phyloP scores from a whole-genome alignment of 1,140 invertebrate species.

The Euura lappo region DNA sequence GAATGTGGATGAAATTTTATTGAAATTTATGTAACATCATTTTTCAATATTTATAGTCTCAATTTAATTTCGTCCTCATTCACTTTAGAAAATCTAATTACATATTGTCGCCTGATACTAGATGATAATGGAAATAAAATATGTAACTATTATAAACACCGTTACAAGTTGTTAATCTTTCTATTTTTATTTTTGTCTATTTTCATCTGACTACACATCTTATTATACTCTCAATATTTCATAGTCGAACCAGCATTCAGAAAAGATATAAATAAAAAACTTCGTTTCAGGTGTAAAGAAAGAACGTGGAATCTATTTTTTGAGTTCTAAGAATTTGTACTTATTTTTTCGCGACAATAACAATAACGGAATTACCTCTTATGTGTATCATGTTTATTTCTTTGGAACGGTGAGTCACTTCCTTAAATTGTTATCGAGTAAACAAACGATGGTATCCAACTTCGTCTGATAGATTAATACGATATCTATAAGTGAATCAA shows the following conservation, averaged over 20 bases:
- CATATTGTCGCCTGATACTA: not conserved
- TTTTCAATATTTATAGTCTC: not conserved
- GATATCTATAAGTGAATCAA: not conserved
- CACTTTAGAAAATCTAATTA: not conserved
- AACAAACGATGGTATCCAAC: not conserved
- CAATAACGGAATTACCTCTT: no score
- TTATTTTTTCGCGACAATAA: no score
- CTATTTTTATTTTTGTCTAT: not conserved
- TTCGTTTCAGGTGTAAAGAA: no score
- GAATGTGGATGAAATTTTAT: not conserved
- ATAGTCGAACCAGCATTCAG: no score
- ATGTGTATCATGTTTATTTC: not conserved
- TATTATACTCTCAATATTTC: no score
- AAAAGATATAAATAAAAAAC: no score
- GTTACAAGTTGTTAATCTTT: conserved; percentile 5
- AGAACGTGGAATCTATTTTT: no score
- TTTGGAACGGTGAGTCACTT: not conserved
- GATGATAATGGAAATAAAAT: conserved; percentile 1
- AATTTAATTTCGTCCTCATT: conserved; percentile 1
- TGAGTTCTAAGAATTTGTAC: no score
- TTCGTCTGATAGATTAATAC: not conserved
- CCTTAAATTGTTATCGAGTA: not conserved
- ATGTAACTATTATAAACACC: conserved; percentile 7
- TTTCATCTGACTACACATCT: no score
- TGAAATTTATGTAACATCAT: not conserved